A percentile compares a stretch with the other conserved stretches of the same genome.
Evolutionary conservation across 1,140 invertebrate genomes (phyloP).

Genomic region (Trachymyrmex septentrionalis): DNA sequence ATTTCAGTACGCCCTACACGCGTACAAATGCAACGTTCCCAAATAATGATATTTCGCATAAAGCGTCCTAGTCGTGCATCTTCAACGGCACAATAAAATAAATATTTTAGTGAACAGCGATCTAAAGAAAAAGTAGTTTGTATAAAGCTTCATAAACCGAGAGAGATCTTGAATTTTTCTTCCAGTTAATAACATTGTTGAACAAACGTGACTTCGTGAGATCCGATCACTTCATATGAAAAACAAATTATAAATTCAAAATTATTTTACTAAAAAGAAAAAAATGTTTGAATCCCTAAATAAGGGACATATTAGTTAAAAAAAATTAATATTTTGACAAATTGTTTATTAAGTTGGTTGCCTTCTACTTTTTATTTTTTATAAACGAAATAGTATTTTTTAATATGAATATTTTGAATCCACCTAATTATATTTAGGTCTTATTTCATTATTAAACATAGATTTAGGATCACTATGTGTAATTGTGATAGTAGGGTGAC

Average conservation of each 20-base stretch:
- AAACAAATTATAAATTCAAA: conserved; percentile 3
- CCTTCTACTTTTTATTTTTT: conserved; percentile 3
- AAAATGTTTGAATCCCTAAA: neutral
- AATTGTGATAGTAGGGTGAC: too few species aligned
- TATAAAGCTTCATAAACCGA: neutral
- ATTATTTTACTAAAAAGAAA: conserved; percentile 29
- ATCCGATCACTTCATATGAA: neutral
- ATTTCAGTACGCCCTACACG: conserved; percentile 20
- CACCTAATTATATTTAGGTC: conserved; percentile 7
- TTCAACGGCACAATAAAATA: conserved; percentile 28
- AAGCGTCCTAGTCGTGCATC: conserved; percentile 12
- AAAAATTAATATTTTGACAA: conserved; percentile 6
- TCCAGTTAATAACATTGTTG: conserved; percentile 2
- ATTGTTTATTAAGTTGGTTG: neutral
- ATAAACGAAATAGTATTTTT: conserved; percentile 21
- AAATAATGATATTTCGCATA: conserved; percentile 31
- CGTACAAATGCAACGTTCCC: conserved; percentile 19
- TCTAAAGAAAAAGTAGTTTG: neutral
- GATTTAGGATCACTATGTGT: neutral
- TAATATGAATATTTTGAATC: neutral
- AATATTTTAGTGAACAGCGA: conserved; percentile 2
- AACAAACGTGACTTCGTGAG: neutral
- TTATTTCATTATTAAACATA: conserved; percentile 21
- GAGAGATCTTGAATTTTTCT: conserved; percentile 9
- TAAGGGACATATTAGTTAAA: neutral